Percentiles rank a stretch among this genome's conserved stretches.
These are phyloP conservation scores for Thamnophis elegans DNA, from an alignment of 2,797 vertebrate genomes.

Conservation along the genomic window DNA sequence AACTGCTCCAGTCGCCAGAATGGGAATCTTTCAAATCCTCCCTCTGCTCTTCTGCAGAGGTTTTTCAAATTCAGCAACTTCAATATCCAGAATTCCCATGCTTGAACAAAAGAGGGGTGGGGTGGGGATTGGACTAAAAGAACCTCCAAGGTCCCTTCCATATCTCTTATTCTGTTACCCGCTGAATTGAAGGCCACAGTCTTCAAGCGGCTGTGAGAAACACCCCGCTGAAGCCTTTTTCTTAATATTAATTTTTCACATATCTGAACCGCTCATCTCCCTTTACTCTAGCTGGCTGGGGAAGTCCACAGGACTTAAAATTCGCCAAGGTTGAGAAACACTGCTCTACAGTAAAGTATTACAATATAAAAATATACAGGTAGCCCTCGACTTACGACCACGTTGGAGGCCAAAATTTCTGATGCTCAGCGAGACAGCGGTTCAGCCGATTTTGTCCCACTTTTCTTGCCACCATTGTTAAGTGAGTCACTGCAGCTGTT, in stretches of 20 bases:
- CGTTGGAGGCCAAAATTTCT: too few species aligned
- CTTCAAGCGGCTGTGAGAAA: background rate
- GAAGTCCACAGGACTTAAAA: too few species aligned
- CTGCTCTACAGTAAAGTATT: background rate
- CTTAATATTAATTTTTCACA: background rate
- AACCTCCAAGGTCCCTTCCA: background rate
- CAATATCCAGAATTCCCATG: background rate
- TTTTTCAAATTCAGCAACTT: background rate
- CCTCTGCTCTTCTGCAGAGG: too few species aligned
- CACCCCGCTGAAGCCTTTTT: background rate
- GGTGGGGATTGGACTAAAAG: background rate
- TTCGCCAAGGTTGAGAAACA: too few species aligned
- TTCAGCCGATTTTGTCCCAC: too few species aligned
- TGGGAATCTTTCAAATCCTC: background rate
- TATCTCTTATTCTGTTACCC: background rate
- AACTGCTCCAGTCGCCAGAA: background rate
- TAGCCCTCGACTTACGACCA: too few species aligned
- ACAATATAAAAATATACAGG: background rate
- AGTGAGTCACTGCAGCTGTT: too few species aligned
- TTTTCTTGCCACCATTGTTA: too few species aligned
- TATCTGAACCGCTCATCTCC: background rate
- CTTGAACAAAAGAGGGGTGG: background rate
- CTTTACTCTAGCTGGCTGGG: too few species aligned
- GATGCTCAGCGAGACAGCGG: too few species aligned
- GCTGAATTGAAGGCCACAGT: background rate